Percentiles rank a stretch among this genome's conserved stretches.
phyloP scores from a whole-genome alignment of 1,140 invertebrate genomes.

The Drosophila kohkoa region DNA sequence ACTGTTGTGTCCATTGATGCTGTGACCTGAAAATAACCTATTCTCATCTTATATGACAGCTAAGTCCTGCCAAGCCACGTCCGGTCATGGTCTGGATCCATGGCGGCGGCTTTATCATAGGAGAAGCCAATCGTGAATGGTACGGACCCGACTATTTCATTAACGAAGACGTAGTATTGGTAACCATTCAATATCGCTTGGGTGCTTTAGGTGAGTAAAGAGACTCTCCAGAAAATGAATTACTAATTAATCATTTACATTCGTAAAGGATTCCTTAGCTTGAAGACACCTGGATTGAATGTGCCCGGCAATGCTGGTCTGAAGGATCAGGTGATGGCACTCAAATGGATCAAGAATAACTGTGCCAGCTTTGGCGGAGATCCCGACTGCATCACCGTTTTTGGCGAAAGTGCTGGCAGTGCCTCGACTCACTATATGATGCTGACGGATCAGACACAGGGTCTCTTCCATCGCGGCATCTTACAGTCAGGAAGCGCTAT shows the following conservation, averaged over 20 bases:
- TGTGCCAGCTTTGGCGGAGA: constrained; percentile 86
- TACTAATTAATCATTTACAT: neutral
- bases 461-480: constrained; percentile 84
- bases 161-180: constrained; percentile 85
- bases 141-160: constrained; percentile 87
- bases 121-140: constrained; percentile 81
- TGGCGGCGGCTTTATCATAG: constrained; percentile 88
- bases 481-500: constrained; percentile 83
- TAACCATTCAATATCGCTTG: constrained; percentile 85
- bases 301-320: constrained; percentile 88
- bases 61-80: constrained; percentile 65
- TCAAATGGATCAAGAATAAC: constrained; percentile 88
- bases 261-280: constrained; percentile 70
- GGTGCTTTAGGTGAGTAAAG: constrained; percentile 83
- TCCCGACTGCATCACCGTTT: constrained; percentile 85
- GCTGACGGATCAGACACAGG: constrained; percentile 86
- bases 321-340: constrained; percentile 89
- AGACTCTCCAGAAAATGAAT: too few species aligned
- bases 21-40: constrained; percentile 1
- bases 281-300: constrained; percentile 71
- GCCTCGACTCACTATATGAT: constrained; percentile 87
- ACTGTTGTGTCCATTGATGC: neutral
- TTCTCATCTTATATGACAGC: constrained; percentile 40
- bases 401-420: constrained; percentile 85
- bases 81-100: constrained; percentile 86